A percentile compares a stretch with the other conserved stretches of the same genome.
Conservation (phyloP, 2,888 invertebrate genomes). For the Scaeva pyrastri region DNA sequence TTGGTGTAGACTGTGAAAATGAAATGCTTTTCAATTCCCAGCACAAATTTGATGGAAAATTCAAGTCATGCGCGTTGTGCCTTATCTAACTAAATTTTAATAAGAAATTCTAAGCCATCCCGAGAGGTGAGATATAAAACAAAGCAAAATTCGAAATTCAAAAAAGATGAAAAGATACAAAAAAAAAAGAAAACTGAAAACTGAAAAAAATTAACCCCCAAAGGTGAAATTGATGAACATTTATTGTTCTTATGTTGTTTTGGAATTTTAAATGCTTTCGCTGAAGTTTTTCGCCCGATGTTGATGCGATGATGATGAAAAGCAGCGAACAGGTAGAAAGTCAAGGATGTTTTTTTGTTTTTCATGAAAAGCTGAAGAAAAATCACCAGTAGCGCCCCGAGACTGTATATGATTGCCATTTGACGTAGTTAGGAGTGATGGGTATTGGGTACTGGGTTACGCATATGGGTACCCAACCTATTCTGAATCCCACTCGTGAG, state of each 20-base stretch:
- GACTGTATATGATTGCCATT: background rate
- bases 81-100: constrained; percentile 2
- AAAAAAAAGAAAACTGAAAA: background rate
- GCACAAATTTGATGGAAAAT: constrained; percentile 32
- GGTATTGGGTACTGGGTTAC: too few relatives aligned
- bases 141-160: background rate
- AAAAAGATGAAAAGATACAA: too few relatives aligned
- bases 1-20: background rate
- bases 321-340: constrained; percentile 28
- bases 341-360: constrained; percentile 3
- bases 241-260: constrained; percentile 61
- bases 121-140: background rate
- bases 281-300: background rate
- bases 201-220: constrained; percentile 30
- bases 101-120: constrained; percentile 6
- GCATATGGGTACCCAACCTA: background rate
- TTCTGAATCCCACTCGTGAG: constrained; percentile 12
- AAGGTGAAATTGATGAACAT: constrained; percentile 47
- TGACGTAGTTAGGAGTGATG: background rate
- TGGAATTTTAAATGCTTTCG: constrained; percentile 57
- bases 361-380: background rate
- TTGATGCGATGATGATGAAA: background rate
- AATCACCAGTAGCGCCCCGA: background rate
- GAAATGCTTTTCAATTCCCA: constrained; percentile 40
- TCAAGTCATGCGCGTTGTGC: constrained; percentile 22